Evolutionary conservation across 2,888 invertebrate genomes (phyloP).

Genomic region (Sarcophaga carnaria): DNA sequence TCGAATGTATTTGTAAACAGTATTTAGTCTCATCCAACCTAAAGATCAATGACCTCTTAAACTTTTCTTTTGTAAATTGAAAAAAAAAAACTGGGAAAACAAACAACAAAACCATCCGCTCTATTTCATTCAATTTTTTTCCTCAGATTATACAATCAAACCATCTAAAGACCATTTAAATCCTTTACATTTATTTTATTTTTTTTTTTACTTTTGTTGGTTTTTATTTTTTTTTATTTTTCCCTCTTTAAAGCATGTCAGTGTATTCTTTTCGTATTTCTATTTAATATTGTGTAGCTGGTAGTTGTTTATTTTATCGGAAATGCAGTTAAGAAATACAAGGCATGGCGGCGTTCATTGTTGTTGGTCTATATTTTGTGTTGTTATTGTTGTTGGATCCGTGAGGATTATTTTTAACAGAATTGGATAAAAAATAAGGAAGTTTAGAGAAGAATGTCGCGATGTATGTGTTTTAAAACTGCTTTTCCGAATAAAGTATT

Average conservation of each 20-base stretch:
- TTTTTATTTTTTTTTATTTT: constrained; percentile 6
- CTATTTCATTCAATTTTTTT: constrained; percentile 61
- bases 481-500: too few relatives aligned
- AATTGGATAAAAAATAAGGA: background rate
- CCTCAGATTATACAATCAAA: constrained; percentile 55
- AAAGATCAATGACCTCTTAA: constrained; percentile 61
- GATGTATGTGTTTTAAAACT: too few relatives aligned
- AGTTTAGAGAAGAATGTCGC: background rate
- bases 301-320: constrained; percentile 55
- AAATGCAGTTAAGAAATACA: constrained; percentile 64
- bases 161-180: constrained; percentile 51
- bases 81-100: background rate
- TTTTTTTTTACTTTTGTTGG: constrained; percentile 21
- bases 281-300: constrained; percentile 28
- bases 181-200: constrained; percentile 36
- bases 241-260: too few relatives aligned
- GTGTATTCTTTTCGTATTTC: constrained; percentile 12
- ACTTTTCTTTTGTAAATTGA: constrained; percentile 18
- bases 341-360: background rate
- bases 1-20: background rate
- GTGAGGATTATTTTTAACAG: background rate
- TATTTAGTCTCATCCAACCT: background rate
- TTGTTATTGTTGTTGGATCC: background rate
- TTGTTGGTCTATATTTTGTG: constrained; percentile 11
- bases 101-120: constrained; percentile 36